Conservation (phyloP, 2,113 vertebrate genomes). For the Cynocephalus volans region DNA sequence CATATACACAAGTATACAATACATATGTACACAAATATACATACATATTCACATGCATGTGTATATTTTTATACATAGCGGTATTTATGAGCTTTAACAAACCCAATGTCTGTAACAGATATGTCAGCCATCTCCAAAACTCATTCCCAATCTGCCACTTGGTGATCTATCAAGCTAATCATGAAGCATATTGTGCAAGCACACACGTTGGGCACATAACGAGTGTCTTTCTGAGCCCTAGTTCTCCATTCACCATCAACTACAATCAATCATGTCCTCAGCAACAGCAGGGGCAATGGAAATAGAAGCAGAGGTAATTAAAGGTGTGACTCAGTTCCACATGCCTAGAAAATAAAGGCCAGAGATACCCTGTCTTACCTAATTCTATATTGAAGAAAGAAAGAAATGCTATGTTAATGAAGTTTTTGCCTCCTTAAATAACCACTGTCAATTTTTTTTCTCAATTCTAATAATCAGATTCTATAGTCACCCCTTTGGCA, state of each 20-base stretch:
- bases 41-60: background rate
- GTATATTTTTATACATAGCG: background rate
- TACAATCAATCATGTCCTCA: conserved; percentile 79
- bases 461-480: background rate
- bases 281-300: conserved; percentile 77
- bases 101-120: background rate
- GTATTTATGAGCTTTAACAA: background rate
- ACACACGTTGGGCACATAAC: conserved; percentile 66
- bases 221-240: conserved; percentile 50
- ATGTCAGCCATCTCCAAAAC: conserved; percentile 55
- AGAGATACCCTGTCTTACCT: background rate
- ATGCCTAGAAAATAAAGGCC: conserved; percentile 51
- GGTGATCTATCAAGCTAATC: conserved; percentile 78
- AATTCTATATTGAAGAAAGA: conserved; percentile 19
- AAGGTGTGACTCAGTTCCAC: conserved; percentile 73
- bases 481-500: background rate
- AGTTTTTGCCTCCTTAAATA: conserved; percentile 18
- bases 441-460: background rate
- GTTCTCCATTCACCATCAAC: conserved; percentile 52
- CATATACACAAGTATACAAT: background rate
- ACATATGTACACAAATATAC: too few species aligned
- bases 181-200: conserved; percentile 79
- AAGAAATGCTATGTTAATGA: background rate
- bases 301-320: conserved; percentile 79
- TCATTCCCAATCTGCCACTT: conserved; percentile 73